phyloP scores from a whole-genome alignment of 2,888 invertebrate species.

The Erannis defoliaria region DNA sequence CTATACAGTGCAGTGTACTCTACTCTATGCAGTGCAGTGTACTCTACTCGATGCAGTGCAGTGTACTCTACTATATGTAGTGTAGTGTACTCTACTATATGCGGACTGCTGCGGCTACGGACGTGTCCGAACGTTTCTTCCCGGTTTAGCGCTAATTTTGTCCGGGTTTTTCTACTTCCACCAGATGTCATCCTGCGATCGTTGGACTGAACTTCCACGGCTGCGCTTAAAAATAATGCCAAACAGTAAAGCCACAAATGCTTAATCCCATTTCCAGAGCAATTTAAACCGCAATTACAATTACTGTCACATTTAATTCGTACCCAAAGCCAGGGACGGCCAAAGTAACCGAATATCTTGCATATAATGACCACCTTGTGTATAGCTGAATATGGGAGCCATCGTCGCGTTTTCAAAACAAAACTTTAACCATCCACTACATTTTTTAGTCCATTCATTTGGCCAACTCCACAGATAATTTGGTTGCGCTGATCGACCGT shows the following conservation, averaged over 20 bases:
- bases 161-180: no score
- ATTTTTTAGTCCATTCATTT: neutral
- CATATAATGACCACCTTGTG: neutral
- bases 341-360: slow-evolving; percentile 32
- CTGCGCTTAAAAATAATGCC: no score
- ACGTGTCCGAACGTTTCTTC: no score
- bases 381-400: neutral
- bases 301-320: slow-evolving; percentile 38
- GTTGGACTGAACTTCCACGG: no score
- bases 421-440: neutral
- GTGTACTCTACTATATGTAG: no score
- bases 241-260: neutral
- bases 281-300: slow-evolving; percentile 9
- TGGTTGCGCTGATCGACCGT: neutral
- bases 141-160: no score
- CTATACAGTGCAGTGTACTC: no score
- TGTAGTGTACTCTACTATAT: no score
- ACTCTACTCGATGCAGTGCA: no score
- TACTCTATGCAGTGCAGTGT: no score
- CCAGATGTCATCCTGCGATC: no score
- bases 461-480: neutral
- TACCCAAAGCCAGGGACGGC: slow-evolving; percentile 13
- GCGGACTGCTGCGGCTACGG: no score
- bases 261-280: neutral
- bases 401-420: neutral